Base-by-base conservation (phyloP, 2,113 vertebrate genomes). In the Bettongia penicillata region DNA sequence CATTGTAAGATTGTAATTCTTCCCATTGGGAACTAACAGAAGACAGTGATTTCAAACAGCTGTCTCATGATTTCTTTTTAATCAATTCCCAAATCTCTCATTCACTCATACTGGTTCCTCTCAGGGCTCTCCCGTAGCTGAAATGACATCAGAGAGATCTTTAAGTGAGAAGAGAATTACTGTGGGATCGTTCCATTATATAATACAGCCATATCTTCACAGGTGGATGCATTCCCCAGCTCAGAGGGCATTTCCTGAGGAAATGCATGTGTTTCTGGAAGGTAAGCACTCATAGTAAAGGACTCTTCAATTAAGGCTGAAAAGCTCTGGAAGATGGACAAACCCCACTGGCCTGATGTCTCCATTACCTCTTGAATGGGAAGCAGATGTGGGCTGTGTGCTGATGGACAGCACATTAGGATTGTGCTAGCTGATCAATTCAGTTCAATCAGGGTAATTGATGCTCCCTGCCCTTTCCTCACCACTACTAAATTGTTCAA, bases 1-100 rank as follows among this genome's bases (percentile, higher is more conserved):
- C 0, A 43, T 84, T 11, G 1, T 12, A 77, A 31, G 49, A 50
- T 53, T 55, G 51, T 52, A 0, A 47, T 68, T 22, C 8, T 52
- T 37, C 23, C 11, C 12, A 90, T 48, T 3, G 0, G 93, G 48
- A 43, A 5, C 0, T 0, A 26, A 47, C 19, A 28, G 68, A 57
- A 53, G 94, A 84, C 16, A 43, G 68, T 84, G 68, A 55, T 10
- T 52, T 48, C 12, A 23, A 12, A 48, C 26, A 9, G n/a, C 16
- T 28, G 0, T 57, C 89, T 92, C 11, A 0, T 55, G 53, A 55
- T 55, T 55, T 55, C 0, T 31, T 3, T 7, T 26, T 37, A 47
- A 89, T 24, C 52, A 77, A 90, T 26, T 90, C 48, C n/a, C 90
- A 50, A 14, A 1, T 90, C 48, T 90, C 89, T 90, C 90, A 50